Conservation (phyloP, 2,888 invertebrate species). For the Nomada fabriciana region DNA sequence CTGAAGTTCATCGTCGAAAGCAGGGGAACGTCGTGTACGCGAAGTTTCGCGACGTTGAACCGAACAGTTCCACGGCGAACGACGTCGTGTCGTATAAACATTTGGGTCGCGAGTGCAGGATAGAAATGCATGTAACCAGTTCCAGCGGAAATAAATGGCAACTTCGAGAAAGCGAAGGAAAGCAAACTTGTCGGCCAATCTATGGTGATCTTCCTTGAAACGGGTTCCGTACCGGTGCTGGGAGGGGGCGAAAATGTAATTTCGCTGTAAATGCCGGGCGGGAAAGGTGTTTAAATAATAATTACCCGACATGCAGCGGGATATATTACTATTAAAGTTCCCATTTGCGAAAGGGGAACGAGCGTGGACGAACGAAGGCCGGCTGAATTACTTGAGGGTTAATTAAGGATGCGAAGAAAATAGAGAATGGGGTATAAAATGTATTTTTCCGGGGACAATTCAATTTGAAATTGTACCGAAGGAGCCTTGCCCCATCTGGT, state of each 20-base stretch:
- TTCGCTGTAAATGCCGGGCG: background rate
- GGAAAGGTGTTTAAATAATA: slow-evolving; percentile 27
- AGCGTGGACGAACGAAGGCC: too few species aligned
- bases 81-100: slow-evolving; percentile 29
- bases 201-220: background rate
- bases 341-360: too few species aligned
- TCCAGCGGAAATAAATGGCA: slow-evolving; percentile 17
- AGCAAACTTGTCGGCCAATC: slow-evolving; percentile 3
- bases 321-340: background rate
- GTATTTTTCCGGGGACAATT: too few species aligned
- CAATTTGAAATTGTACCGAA: too few species aligned
- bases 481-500: too few species aligned
- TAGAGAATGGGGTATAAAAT: too few species aligned
- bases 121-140: slow-evolving; percentile 25
- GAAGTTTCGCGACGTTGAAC: slow-evolving; percentile 33
- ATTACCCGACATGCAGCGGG: slow-evolving; percentile 7
- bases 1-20: slow-evolving; percentile 27
- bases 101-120: slow-evolving; percentile 37
- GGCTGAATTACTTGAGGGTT: too few species aligned
- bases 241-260: background rate
- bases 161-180: slow-evolving; percentile 11
- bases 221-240: background rate
- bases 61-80: slow-evolving; percentile 4
- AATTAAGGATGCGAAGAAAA: too few species aligned
- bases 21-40: slow-evolving; percentile 17